Evolutionary conservation across 2,797 vertebrate species (phyloP).

Genomic region (Poecilia velifera): DNA sequence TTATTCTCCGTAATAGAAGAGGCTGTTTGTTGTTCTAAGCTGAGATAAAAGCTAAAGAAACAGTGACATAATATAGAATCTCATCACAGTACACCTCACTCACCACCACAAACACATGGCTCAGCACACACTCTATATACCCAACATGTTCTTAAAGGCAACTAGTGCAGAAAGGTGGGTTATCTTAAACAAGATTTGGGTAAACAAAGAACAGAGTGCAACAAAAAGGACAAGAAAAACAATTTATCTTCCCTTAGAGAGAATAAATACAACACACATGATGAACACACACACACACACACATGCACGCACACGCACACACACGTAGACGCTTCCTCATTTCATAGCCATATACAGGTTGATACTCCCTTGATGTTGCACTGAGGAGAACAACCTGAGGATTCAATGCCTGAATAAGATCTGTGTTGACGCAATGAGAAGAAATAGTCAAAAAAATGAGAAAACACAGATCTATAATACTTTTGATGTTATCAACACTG

Average conservation of each 20-base stretch:
- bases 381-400: slow-evolving; percentile 60
- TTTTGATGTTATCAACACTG: slow-evolving; percentile 10
- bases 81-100: slow-evolving; percentile 22
- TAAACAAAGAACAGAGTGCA: slow-evolving; percentile 49
- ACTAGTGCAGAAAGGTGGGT: slow-evolving; percentile 28
- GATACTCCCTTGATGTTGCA: slow-evolving; percentile 49
- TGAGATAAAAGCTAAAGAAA: slow-evolving; percentile 21
- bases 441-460: slow-evolving; percentile 47
- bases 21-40: slow-evolving; percentile 6
- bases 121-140: slow-evolving; percentile 26
- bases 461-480: slow-evolving; percentile 15
- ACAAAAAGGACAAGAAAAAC: slow-evolving; percentile 15
- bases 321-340: not conserved
- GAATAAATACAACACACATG: slow-evolving; percentile 29
- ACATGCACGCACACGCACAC: not conserved
- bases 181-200: slow-evolving; percentile 48
- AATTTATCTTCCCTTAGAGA: slow-evolving; percentile 35
- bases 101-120: slow-evolving; percentile 5
- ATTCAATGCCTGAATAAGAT: slow-evolving; percentile 41
- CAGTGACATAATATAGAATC: slow-evolving; percentile 6
- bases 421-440: slow-evolving; percentile 67
- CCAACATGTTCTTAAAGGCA: slow-evolving; percentile 37
- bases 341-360: slow-evolving; percentile 29
- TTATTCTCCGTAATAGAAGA: not conserved
- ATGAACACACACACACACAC: not conserved